These are phyloP conservation scores for Fragum fragum DNA, from an alignment of 2,888 invertebrate genomes.

Conservation along the genomic window DNA sequence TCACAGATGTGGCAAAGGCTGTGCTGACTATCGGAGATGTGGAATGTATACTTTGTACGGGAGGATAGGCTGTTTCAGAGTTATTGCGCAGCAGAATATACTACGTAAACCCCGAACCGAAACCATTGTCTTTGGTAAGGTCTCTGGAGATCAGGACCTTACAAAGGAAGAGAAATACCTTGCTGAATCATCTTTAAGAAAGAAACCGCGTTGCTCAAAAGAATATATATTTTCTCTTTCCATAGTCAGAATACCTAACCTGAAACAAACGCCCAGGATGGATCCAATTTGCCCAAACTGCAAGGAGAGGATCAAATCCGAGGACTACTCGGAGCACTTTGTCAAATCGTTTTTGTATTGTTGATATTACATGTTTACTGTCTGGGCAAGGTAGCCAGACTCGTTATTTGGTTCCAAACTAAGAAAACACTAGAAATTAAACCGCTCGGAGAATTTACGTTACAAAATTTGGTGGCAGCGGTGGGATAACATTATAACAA, in stretches of 20 bases:
- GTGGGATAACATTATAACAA: conserved; percentile 1
- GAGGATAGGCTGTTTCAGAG: conserved; percentile 5
- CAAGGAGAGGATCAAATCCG: not conserved
- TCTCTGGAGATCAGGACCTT: not conserved
- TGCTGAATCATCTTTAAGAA: conserved; percentile 1
- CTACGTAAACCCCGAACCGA: not conserved
- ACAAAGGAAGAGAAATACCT: not conserved
- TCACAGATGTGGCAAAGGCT: no score
- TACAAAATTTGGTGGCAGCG: no score
- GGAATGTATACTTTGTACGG: not conserved
- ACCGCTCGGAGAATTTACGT: no score
- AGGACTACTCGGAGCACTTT: not conserved
- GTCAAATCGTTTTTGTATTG: no score
- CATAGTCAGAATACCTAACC: conserved; percentile 26
- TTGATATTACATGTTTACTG: no score
- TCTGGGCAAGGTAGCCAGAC: no score
- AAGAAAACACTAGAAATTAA: no score
- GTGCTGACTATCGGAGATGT: not conserved
- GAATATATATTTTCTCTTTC: conserved; percentile 43
- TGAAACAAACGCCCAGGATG: not conserved
- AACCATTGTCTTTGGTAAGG: no score
- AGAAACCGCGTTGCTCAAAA: conserved; percentile 38
- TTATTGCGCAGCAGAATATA: not conserved
- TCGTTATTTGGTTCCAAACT: no score
- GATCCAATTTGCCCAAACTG: conserved; percentile 31